Base-by-base conservation (phyloP, 2,113 vertebrate species). In the Anser brachyrhynchus region DNA sequence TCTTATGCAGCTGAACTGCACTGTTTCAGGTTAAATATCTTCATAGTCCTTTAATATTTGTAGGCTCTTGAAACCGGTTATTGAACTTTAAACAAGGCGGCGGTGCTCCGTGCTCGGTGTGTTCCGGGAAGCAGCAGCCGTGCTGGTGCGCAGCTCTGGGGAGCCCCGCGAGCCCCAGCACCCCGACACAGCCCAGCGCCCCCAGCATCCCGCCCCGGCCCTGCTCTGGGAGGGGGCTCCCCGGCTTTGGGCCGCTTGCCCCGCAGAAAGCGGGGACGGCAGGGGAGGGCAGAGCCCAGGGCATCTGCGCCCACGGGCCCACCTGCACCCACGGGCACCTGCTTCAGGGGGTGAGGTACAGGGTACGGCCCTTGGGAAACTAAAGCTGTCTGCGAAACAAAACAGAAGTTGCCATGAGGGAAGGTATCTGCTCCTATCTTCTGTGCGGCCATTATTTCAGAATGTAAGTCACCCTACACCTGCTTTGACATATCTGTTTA, bases 61-160 rank as follows among this genome's bases (percentile, higher is more conserved):
- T 49, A 16, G 93, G 44, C 51, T 73, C 79, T 26, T 22, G 55
- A 2, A 39, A 65, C 2, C 4, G 49, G 28, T 5, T 13, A 2
- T 0, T 4, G 59, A 73, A 7, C 0, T 0, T 1, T 4, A 4
- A 12, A 10, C 1, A 6, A 17, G 0, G 9, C 41, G 1, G 2
- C 23, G 1, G 10, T 2, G 25, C 28, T 5, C 25, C 55, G 17
- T 26, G 29, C 4, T 5, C 7, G 20, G 41, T 55, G 31, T 2
- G 19, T 28, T 44, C 73, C 35, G 33, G 59, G 39, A 11, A 51
- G 46, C 62, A 29, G 52, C 52, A 28, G 33, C 33, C 55, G 70
- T 62, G 39, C 29, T 0, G 1, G 29, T 8, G 39, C 52, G 70
- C 15, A 5, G 0, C 2, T 29, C 59, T 5, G 29, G 39, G 37